These are phyloP conservation scores for Trissoscelio sp. DNA, from an alignment of 2,888 invertebrate species.

Conservation along the genomic window DNA sequence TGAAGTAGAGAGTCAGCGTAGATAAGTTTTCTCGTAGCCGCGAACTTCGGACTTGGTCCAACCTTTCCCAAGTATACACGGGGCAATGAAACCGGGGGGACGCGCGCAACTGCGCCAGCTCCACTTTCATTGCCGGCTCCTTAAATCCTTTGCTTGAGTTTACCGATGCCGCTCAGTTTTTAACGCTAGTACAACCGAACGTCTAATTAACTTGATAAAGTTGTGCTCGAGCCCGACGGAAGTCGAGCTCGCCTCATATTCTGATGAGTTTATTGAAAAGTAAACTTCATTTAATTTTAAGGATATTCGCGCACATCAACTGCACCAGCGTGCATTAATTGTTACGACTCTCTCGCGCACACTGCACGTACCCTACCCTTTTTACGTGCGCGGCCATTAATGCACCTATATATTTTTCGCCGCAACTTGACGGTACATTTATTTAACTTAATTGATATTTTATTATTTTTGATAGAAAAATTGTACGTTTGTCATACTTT, in stretches of 20 bases:
- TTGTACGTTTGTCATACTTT: no score
- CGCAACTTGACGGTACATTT: constrained; percentile 12
- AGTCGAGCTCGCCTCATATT: constrained; percentile 24
- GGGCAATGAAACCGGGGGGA: constrained; percentile 25
- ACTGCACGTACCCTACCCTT: neutral
- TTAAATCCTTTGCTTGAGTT: constrained; percentile 67
- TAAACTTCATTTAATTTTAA: constrained; percentile 37
- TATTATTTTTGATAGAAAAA: no score
- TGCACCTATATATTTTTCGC: neutral
- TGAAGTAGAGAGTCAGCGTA: constrained; percentile 59
- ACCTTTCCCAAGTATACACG: constrained; percentile 30
- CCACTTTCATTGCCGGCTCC: constrained; percentile 36
- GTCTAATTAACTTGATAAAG: constrained; percentile 73
- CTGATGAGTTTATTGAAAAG: constrained; percentile 35
- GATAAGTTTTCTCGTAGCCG: constrained; percentile 71
- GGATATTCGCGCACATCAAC: constrained; percentile 8
- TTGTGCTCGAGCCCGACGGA: constrained; percentile 47
- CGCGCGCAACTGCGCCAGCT: constrained; percentile 8
- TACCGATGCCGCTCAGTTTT: constrained; percentile 70
- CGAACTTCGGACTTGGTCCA: constrained; percentile 57
- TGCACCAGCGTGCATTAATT: neutral
- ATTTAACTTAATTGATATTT: constrained; percentile 22
- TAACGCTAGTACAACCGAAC: constrained; percentile 66
- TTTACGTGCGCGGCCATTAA: constrained; percentile 4
- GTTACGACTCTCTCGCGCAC: neutral